phyloP scores from a whole-genome alignment of 64 coral and sea anemone species.

The Catalaphyllia jardinei region DNA sequence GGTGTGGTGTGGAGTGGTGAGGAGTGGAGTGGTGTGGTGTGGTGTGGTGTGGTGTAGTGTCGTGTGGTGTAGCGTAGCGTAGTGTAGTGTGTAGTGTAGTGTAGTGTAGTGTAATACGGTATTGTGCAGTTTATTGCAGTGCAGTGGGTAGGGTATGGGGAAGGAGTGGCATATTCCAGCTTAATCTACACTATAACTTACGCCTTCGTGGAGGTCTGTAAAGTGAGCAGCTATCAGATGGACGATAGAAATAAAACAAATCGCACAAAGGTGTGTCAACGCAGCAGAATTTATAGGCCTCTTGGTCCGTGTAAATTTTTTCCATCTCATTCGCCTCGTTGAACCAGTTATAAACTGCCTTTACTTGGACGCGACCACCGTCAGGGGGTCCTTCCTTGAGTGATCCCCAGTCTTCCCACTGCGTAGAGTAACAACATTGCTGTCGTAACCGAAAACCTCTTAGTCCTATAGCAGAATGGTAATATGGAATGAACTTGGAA shows the following conservation, averaged over 20 bases:
- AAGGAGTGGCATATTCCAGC: not conserved
- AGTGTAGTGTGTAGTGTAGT: too few relatives aligned
- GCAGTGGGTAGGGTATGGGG: not conserved
- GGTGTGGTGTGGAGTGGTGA: too few relatives aligned
- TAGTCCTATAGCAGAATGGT: too few relatives aligned
- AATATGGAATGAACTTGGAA: too few relatives aligned
- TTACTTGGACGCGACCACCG: too few relatives aligned
- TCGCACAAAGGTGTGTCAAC: slow-evolving; percentile 7
- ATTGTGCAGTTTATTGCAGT: not conserved
- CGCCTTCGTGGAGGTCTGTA: slow-evolving; percentile 31
- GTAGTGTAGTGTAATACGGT: too few relatives aligned
- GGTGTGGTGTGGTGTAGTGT: too few relatives aligned
- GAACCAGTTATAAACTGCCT: too few relatives aligned
- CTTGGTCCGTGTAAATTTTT: not conserved
- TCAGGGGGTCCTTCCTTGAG: not conserved
- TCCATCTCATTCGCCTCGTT: too few relatives aligned
- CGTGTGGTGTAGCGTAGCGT: too few relatives aligned
- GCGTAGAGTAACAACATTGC: slow-evolving; percentile 32
- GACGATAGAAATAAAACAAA: slow-evolving; percentile 7
- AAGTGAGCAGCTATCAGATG: slow-evolving; percentile 22
- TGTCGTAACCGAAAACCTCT: not conserved
- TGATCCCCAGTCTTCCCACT: not conserved
- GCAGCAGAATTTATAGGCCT: slow-evolving; percentile 33
- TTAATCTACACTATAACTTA: slow-evolving; percentile 8
- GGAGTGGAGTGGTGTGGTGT: too few relatives aligned